Percentiles rank a stretch among this genome's conserved stretches.
Evolutionary conservation across 2,888 invertebrate genomes (phyloP).

Genomic region (Fabriciana adippe): DNA sequence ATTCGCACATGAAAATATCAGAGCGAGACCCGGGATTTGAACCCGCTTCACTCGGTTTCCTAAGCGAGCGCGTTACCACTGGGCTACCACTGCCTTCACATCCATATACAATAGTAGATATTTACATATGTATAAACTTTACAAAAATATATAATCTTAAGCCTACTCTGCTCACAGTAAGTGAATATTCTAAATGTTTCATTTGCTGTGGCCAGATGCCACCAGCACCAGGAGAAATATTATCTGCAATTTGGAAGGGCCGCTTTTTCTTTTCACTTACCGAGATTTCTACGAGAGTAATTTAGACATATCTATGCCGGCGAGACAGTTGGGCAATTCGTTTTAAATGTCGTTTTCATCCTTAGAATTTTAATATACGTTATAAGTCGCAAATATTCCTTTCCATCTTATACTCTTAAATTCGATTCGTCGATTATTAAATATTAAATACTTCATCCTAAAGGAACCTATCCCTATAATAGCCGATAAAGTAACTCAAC

Average conservation of each 20-base stretch:
- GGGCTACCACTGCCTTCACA: too few relatives aligned
- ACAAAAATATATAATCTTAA: neutral
- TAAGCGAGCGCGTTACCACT: too few relatives aligned
- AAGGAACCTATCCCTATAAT: too few relatives aligned
- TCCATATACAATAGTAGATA: neutral
- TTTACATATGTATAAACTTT: neutral
- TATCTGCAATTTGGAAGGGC: slow-evolving; percentile 54
- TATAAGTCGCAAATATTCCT: neutral
- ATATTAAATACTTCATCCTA: too few relatives aligned
- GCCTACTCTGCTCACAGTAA: neutral
- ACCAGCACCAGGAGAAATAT: slow-evolving; percentile 55
- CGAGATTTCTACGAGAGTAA: slow-evolving; percentile 36
- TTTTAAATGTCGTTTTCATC: neutral
- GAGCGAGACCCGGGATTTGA: too few relatives aligned
- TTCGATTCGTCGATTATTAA: too few relatives aligned
- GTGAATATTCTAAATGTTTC: slow-evolving; percentile 45
- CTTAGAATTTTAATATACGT: neutral
- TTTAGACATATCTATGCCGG: slow-evolving; percentile 14
- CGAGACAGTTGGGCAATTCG: slow-evolving; percentile 3
- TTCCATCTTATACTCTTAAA: neutral
- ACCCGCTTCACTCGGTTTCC: too few relatives aligned
- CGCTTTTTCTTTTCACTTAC: slow-evolving; percentile 50
- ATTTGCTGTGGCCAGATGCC: slow-evolving; percentile 60
- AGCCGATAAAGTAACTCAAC: too few relatives aligned
- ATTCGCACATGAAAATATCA: too few relatives aligned